These are phyloP conservation scores for Tiliacea citrago DNA, from an alignment of 2,888 invertebrate species.

Conservation along the genomic window DNA sequence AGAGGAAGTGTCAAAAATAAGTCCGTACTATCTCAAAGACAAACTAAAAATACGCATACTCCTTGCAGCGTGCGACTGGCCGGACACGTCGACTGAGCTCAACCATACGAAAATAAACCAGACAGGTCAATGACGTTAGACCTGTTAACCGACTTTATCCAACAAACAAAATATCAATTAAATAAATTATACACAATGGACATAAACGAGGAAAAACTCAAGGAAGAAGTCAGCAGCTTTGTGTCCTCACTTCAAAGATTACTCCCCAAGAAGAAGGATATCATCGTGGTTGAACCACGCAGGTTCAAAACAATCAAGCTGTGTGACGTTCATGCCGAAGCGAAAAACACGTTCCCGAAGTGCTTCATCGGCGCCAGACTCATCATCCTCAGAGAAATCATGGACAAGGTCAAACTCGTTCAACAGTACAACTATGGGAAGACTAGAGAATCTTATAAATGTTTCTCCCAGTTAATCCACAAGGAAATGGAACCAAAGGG, in stretches of 20 bases:
- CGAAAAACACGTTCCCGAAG: slow-evolving; percentile 85
- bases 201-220: slow-evolving; percentile 83
- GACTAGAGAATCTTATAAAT: slow-evolving; percentile 81
- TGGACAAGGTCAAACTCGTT: slow-evolving; percentile 83
- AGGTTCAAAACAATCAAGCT: slow-evolving; percentile 76
- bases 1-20: slow-evolving; percentile 62
- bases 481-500: slow-evolving; percentile 82
- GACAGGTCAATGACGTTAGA: slow-evolving; percentile 85
- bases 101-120: slow-evolving; percentile 81
- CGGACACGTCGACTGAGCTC: slow-evolving; percentile 73
- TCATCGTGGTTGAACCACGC: slow-evolving; percentile 75
- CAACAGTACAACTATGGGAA: slow-evolving; percentile 86
- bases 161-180: slow-evolving; percentile 73
- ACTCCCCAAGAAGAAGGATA: slow-evolving; percentile 84
- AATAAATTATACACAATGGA: slow-evolving; percentile 81
- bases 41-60: slow-evolving; percentile 79
- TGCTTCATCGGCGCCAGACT: slow-evolving; percentile 86
- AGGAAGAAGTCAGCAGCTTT: slow-evolving; percentile 84
- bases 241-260: slow-evolving; percentile 81
- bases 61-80: slow-evolving; percentile 82
- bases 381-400: slow-evolving; percentile 79
- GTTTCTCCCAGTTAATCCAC: slow-evolving; percentile 80
- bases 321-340: slow-evolving; percentile 83
- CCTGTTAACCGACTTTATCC: slow-evolving; percentile 78
- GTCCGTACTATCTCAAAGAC: slow-evolving; percentile 62